Evolutionary conservation across 1,140 invertebrate species (phyloP), one percentile per base, ranked within the genome.

Genomic region (Leptopilina boulardi): DNA sequence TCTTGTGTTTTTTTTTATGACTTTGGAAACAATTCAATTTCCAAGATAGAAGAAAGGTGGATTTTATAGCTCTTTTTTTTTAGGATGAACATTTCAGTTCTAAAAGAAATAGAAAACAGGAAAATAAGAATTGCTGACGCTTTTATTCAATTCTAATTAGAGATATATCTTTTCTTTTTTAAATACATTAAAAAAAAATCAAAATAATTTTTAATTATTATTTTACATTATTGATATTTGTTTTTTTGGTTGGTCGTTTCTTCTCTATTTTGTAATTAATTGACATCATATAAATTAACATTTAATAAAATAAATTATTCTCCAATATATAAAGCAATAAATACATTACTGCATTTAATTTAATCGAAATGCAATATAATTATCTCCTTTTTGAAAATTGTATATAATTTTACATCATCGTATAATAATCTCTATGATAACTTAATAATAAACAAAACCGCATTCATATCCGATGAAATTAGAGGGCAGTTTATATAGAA

Each of bases 1-100:
- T 51, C 47, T 51, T 51, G 47, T 51, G n/a, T n/a, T n/a, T 51
- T 51, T 51, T 51, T 51, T 51, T 51, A 51, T 51, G 47, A 51
- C 47, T 51, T 51, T 51, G 47, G 47, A 51, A 51, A 51, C 47
- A 51, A 51, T 51, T 51, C 47, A 51, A 51, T 51, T 51, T 51
- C 47, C 47, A 51, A 51, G 47, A 51, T 51, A 51, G 47, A 51
- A 51, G 15, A 18, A 51, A 51, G 47, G 47, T 51, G 47, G 47
- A 51, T 51, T 51, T 51, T 51, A 51, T 51, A n/a, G 47, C 47
- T 51, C n/a, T n/a, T n/a, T n/a, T 42, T 51, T 51, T 51, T 51
- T 51, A 51, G 47, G 47, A 51, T 51, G 47, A 51, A 51, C 47
- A 51, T 51, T 51, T 18, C 47, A 51, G 18, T 51, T 51, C 3